Percentiles rank a stretch among this genome's conserved stretches.
These are phyloP conservation scores for Apamea monoglypha DNA, from an alignment of 2,888 invertebrate species.

Conservation along the genomic window DNA sequence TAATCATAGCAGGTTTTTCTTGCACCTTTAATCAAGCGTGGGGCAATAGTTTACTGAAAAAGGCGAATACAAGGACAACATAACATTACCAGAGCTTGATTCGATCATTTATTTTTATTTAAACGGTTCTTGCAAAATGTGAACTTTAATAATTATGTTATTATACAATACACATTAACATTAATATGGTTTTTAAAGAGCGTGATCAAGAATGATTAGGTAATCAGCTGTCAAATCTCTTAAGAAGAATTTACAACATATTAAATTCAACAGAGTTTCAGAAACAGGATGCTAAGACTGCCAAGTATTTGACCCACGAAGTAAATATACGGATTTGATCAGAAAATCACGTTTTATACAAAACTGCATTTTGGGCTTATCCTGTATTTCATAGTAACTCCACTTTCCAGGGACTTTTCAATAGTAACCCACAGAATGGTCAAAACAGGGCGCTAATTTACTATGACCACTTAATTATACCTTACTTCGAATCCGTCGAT, in stretches of 20 bases:
- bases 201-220: background rate
- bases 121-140: background rate
- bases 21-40: conserved; percentile 30
- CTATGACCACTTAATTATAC: background rate
- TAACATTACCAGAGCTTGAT: background rate
- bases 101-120: background rate
- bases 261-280: background rate
- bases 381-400: background rate
- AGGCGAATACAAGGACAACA: conserved; percentile 24
- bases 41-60: conserved; percentile 39
- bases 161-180: too few species aligned
- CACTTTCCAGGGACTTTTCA: background rate
- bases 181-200: background rate
- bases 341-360: background rate
- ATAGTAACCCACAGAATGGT: background rate
- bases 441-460: background rate
- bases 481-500: background rate
- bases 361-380: background rate
- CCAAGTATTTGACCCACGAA: background rate
- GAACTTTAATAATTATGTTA: background rate
- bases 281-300: background rate
- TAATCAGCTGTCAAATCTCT: background rate
- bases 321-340: background rate
- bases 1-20: conserved; percentile 36
- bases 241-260: background rate